Evolutionary conservation across 2,797 vertebrate species (phyloP), one percentile per base, ranked within the genome.

Genomic region (Malacoraja senta): DNA sequence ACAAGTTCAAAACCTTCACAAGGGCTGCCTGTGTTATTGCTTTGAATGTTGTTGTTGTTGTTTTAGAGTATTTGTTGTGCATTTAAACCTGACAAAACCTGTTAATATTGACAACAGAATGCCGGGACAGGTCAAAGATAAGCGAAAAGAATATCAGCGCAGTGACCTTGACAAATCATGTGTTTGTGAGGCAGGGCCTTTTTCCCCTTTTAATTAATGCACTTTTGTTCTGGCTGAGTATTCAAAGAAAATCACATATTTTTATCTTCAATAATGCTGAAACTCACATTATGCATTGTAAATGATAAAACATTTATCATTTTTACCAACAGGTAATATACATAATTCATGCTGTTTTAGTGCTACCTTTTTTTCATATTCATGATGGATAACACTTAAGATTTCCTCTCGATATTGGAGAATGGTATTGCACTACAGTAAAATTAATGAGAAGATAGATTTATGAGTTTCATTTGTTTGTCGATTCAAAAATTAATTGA

Each of bases 391-490:
- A 99, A 98, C 98, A 96, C 97, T 97, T 97, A 74, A 96, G 97
- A 96, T 97, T 97, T 97, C 95, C 96, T 97, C 96, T 96, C 96
- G 97, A 98, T 98, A 98, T 98, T 98, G 97, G 97, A 97, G 97
- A 97, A 97, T 98, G 98, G 97, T 99, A 98, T 98, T 98, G 98
- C 99, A 98, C 97, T 96, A 96, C 96, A 96, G 96, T 96, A 96
- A 98, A 98, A 98, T 98, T 99, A 99, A 99, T 99, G 98, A 98
- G 98, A 98, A 98, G 98, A 97, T 98, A 99, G 98, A 99, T 99
- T 99, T 99, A 99, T 99, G 98, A 97, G 97, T 99, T 99, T 99
- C 98, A 99, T 99, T 99, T 99, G 98, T 99, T 99, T 99, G 98
- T 99, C 98, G 99, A 99, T 99, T 99, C 96, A 94, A 96, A 99